phyloP scores from a whole-genome alignment of 2,797 vertebrate genomes.

The Pachyuromys duprasi region DNA sequence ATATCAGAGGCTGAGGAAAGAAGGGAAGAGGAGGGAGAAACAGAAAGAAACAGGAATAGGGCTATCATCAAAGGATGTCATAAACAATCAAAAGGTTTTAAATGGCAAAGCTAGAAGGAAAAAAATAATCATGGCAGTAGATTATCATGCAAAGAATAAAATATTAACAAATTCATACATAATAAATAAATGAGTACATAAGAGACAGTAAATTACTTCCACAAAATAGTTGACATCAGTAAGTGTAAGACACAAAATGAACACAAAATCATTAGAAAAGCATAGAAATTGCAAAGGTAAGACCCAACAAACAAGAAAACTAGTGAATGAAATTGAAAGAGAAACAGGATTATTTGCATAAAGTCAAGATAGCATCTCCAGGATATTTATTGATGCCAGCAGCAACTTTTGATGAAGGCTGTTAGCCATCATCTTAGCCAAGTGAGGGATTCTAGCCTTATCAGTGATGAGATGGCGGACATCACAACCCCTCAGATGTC shows the following conservation, averaged over 20 bases:
- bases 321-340: background rate
- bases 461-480: background rate
- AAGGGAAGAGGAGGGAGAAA: background rate
- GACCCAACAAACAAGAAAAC: background rate
- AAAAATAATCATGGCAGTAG: background rate
- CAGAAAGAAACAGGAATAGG: no score
- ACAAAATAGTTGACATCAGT: background rate
- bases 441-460: background rate
- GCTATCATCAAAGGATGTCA: background rate
- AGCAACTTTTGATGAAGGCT: background rate
- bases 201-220: background rate
- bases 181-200: constrained; percentile 7
- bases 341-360: background rate
- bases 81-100: background rate
- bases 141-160: background rate
- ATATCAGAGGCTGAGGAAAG: background rate
- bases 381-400: constrained; percentile 6
- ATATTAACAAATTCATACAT: background rate
- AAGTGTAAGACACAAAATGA: background rate
- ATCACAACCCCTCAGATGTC: background rate
- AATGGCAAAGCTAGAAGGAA: background rate
- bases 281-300: background rate
- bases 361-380: background rate
- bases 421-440: background rate
- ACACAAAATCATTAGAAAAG: background rate